Evolutionary conservation across 2,888 invertebrate genomes (phyloP), one percentile per base, ranked within the genome.

Genomic region (Syrista parreyssii): DNA sequence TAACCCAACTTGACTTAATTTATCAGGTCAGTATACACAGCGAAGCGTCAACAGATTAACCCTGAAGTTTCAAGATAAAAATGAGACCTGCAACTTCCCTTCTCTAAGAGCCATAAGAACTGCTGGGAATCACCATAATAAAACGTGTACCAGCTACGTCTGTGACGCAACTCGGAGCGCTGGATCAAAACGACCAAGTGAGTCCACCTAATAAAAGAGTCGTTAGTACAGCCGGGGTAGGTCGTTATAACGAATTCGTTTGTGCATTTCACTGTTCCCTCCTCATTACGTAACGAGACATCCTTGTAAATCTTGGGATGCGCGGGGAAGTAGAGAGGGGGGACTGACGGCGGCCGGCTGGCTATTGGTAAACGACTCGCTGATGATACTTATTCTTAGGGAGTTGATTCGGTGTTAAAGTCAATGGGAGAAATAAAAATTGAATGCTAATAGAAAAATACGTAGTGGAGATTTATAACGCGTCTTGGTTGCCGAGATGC

Each of bases 181-280:
- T 31, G 31, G 31, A 71, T 71, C 71, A 32, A 71, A 32, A 71
- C 15, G 71, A 71, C 31, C 23, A 15, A 71, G 32, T 31, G 32
- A 33, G 71, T 80, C 78, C 73, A 80, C 78, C 81, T 81, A 82
- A 83, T 80, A 82, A 83, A 81, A 80, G 76, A 75, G 73, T 81
- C 82, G 83, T 82, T 80, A 73, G 80, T 79, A 79, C 81, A 79
- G 31, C 81, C 81, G 81, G 80, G 74, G 72, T 31, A 32, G 75
- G 77, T 82, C 81, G 81, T 82, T 80, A 80, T 80, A 82, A 81
- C 75, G 81, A 81, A 83, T 83, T 78, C 78, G 76, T 79, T 82
- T 78, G 78, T 78, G 71, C 32, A 23, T 79, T 79, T 79, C 80
- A 82, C 82, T 79, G 79, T 74, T 78, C 80, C 77, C 74, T 76